phyloP scores from a whole-genome alignment of 1,140 invertebrate species.

The Bathynomus jamesi region DNA sequence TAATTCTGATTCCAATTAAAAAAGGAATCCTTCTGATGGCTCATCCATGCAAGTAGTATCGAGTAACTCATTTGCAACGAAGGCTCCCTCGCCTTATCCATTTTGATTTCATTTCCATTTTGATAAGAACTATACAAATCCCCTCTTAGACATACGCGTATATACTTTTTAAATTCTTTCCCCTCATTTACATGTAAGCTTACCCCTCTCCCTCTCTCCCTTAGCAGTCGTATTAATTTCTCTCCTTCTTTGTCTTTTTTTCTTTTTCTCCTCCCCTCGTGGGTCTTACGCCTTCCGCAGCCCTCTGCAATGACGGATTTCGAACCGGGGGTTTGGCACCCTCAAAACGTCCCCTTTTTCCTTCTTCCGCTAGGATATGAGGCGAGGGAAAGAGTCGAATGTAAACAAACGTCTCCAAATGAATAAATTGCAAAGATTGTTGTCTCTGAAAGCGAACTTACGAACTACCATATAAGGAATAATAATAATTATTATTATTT shows the following conservation, averaged over 20 bases:
- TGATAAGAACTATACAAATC: background rate
- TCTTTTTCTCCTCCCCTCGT: background rate
- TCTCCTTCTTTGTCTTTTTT: background rate
- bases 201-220: background rate
- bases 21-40: background rate
- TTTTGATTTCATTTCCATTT: background rate
- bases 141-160: background rate
- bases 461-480: background rate
- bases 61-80: background rate
- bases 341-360: background rate
- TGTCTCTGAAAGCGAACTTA: background rate
- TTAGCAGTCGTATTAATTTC: background rate
- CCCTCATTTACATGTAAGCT: background rate
- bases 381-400: background rate
- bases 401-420: background rate
- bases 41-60: background rate
- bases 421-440: constrained; percentile 1
- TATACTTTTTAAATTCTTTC: background rate
- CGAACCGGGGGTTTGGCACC: background rate
- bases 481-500: background rate
- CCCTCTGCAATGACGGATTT: background rate
- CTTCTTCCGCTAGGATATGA: background rate
- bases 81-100: background rate
- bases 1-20: constrained; percentile 1
- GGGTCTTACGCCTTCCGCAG: background rate